Conservation (phyloP, 2,888 invertebrate species). For the Trachelus tabidus region DNA sequence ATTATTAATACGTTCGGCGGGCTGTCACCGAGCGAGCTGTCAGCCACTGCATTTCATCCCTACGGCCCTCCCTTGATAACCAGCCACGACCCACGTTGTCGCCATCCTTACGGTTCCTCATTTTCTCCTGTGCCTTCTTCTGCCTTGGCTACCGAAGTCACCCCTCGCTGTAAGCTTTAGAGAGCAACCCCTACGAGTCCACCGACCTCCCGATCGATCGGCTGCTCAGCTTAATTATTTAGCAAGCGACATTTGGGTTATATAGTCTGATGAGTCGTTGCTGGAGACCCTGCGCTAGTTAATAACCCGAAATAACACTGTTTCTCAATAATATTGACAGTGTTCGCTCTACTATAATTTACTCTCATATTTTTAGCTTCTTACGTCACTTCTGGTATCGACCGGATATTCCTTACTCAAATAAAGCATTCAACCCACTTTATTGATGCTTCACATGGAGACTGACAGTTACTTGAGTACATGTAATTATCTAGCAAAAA, state of each 20-base stretch:
- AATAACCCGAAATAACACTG: neutral
- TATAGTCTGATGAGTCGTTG: neutral
- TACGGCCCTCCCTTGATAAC: neutral
- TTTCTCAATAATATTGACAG: neutral
- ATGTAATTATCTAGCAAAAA: neutral
- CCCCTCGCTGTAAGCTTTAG: neutral
- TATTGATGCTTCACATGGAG: neutral
- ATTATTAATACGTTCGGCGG: slow-evolving; percentile 61
- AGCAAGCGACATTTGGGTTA: slow-evolving; percentile 34
- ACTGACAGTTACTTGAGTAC: neutral
- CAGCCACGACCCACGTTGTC: neutral
- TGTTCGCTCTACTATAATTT: neutral
- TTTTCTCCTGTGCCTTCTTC: neutral
- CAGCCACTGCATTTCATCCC: slow-evolving; percentile 47
- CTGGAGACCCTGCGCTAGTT: neutral
- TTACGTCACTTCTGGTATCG: neutral
- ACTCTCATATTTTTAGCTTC: neutral
- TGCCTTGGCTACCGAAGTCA: neutral
- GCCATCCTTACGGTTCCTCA: neutral
- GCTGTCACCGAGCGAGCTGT: slow-evolving; percentile 58
- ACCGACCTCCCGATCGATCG: slow-evolving; percentile 15
- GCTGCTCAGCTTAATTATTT: slow-evolving; percentile 49
- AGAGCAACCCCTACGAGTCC: neutral
- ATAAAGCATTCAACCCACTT: neutral
- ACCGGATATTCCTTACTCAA: neutral